Evolutionary conservation across 92 coral and sea anemone species (phyloP).

Genomic region (Siderastrea siderea): DNA sequence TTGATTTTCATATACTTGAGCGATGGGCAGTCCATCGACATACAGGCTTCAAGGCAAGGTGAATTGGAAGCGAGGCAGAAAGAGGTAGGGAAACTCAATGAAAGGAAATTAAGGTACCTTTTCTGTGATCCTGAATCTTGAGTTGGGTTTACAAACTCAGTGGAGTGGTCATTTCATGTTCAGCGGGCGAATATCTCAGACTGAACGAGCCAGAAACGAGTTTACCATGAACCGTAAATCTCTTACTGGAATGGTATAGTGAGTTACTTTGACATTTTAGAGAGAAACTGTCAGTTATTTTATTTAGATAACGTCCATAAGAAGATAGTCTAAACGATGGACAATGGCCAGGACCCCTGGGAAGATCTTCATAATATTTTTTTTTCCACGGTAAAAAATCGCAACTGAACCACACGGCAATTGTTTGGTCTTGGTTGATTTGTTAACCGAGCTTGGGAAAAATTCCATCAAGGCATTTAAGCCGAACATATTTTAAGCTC

Average conservation of each 20-base stretch:
- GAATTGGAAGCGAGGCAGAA: neutral
- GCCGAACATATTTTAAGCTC: neutral
- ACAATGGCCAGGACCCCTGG: neutral
- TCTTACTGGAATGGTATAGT: neutral
- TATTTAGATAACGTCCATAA: neutral
- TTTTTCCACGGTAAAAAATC: too few relatives aligned
- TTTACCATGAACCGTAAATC: constrained; percentile 18
- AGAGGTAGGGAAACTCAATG: constrained; percentile 3
- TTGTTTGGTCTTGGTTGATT: neutral
- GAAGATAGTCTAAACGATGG: neutral
- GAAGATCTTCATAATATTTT: too few relatives aligned
- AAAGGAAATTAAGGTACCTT: too few relatives aligned
- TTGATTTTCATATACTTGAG: neutral
- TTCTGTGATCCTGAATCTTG: neutral
- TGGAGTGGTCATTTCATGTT: neutral
- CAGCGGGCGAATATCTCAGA: neutral
- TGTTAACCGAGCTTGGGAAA: neutral
- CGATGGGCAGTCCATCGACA: neutral
- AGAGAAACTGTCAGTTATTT: neutral
- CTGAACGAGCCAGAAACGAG: neutral
- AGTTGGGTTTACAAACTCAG: neutral
- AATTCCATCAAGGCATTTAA: neutral
- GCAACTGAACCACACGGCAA: too few relatives aligned
- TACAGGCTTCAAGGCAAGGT: neutral
- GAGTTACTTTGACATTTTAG: neutral